phyloP scores from a whole-genome alignment of 2,888 invertebrate genomes.

The Andricus curvator region DNA sequence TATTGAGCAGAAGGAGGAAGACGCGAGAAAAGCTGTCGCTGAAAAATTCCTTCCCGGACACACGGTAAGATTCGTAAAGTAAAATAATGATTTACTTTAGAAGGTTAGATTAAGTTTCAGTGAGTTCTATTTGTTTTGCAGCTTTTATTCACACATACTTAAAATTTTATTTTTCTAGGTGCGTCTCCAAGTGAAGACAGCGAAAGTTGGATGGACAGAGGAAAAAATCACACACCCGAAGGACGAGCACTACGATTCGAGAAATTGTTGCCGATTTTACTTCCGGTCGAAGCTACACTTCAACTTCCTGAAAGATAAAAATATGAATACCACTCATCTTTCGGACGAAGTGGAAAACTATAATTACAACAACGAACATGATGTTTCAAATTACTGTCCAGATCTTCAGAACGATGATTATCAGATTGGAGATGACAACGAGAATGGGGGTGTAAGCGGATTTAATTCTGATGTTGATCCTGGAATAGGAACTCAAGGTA shows the following conservation, averaged over 20 bases:
- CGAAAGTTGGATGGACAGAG: slow-evolving; percentile 62
- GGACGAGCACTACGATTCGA: slow-evolving; percentile 59
- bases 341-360: slow-evolving; percentile 77
- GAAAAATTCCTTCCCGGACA: slow-evolving; percentile 43
- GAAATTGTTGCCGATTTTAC: slow-evolving; percentile 53
- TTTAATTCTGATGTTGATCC: slow-evolving; percentile 56
- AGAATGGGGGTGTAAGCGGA: slow-evolving; percentile 49
- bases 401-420: slow-evolving; percentile 66
- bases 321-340: slow-evolving; percentile 50
- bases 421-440: slow-evolving; percentile 57
- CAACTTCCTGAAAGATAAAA: slow-evolving; percentile 1
- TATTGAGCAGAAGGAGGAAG: slow-evolving; percentile 52
- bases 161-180: slow-evolving; percentile 46
- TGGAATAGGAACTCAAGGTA: slow-evolving; percentile 58
- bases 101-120: neutral
- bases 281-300: slow-evolving; percentile 46
- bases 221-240: slow-evolving; percentile 61
- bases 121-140: no score
- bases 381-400: slow-evolving; percentile 80
- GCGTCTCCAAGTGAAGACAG: slow-evolving; percentile 51
- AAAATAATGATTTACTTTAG: neutral
- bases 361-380: slow-evolving; percentile 81
- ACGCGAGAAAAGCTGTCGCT: slow-evolving; percentile 1
- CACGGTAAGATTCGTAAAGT: neutral
- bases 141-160: neutral